Evolutionary conservation across 2,113 vertebrate species (phyloP).

Genomic region (Brevimyrus niger): DNA sequence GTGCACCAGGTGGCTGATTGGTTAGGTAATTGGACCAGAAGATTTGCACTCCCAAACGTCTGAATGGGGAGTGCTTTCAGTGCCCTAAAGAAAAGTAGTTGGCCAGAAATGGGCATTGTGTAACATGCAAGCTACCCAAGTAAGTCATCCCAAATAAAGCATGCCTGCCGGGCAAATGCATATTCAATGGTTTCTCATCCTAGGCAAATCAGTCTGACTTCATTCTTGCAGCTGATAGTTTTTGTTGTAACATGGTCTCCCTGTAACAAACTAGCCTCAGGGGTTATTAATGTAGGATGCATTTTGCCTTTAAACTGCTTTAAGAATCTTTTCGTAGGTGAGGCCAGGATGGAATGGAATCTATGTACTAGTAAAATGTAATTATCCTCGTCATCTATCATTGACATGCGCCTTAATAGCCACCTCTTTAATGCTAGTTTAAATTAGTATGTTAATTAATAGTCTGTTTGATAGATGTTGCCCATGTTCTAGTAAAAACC

Average conservation of each 20-base stretch:
- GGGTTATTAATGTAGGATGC: neutral
- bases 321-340: neutral
- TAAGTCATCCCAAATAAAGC: neutral
- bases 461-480: conserved; percentile 17
- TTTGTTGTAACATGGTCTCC: neutral
- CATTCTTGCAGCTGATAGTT: neutral
- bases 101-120: neutral
- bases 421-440: conserved; percentile 12
- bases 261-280: neutral
- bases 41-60: neutral
- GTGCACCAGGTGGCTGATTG: neutral
- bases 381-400: conserved; percentile 26
- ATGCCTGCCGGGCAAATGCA: neutral
- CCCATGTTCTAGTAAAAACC: neutral
- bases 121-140: neutral
- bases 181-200: neutral
- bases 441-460: conserved; percentile 24
- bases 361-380: conserved; percentile 12
- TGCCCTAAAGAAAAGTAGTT: neutral
- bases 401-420: conserved; percentile 11
- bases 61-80: neutral
- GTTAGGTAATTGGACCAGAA: neutral
- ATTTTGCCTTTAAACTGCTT: conserved; percentile 5
- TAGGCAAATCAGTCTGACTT: neutral
- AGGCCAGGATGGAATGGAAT: conserved; percentile 8